These are phyloP conservation scores for Conus betulinus DNA, from an alignment of 1,140 invertebrate genomes.

Conservation along the genomic window DNA sequence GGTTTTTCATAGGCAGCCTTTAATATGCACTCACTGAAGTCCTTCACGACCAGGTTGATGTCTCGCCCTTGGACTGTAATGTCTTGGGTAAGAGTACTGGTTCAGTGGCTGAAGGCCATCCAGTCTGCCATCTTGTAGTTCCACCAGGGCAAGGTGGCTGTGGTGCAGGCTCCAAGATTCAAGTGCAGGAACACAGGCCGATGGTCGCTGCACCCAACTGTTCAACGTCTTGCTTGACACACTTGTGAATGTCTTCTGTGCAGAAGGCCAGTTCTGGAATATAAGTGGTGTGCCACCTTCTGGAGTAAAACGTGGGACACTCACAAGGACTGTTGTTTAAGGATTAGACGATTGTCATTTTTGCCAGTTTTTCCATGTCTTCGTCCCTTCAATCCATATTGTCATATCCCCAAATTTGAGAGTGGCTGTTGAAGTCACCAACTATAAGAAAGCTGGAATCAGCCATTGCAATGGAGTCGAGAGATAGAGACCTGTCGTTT, in stretches of 20 bases:
- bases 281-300: conserved; percentile 40
- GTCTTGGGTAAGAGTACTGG: too few species aligned
- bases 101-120: conserved; percentile 16
- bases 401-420: background rate
- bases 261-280: conserved; percentile 43
- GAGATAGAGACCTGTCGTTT: conserved; percentile 14
- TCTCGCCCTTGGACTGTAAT: too few species aligned
- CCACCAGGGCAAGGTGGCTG: too few species aligned
- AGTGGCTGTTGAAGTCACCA: background rate
- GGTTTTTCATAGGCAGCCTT: conserved; percentile 32
- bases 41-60: too few species aligned
- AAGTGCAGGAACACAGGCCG: too few species aligned
- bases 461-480: background rate
- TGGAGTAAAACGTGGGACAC: conserved; percentile 38
- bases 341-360: conserved; percentile 22
- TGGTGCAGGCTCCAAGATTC: conserved; percentile 14
- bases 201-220: too few species aligned
- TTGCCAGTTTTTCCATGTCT: conserved; percentile 7
- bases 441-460: background rate
- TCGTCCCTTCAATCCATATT: background rate
- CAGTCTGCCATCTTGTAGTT: conserved; percentile 39
- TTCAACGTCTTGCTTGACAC: conserved; percentile 9
- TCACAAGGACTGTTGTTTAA: conserved; percentile 11
- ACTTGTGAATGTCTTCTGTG: conserved; percentile 33
- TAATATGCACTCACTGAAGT: too few species aligned